phyloP scores from a whole-genome alignment of 2,888 invertebrate species.

The Synergus laeviventris region DNA sequence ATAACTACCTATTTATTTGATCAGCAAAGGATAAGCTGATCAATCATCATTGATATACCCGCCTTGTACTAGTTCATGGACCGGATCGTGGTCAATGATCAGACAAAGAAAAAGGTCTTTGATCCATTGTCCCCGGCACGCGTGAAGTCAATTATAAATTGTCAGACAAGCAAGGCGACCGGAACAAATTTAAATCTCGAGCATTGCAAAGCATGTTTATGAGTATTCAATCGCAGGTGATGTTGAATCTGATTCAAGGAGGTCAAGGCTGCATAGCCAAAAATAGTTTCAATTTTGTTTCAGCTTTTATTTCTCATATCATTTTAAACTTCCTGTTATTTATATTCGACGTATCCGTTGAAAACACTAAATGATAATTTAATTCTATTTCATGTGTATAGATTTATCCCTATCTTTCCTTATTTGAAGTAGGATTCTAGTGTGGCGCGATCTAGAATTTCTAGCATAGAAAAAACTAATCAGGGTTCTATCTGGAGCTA shows the following conservation, averaged over 20 bases:
- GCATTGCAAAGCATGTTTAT: neutral
- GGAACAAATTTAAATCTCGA: constrained; percentile 13
- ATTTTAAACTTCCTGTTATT: neutral
- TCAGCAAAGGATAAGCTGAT: neutral
- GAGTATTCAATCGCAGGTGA: neutral
- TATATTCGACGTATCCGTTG: neutral
- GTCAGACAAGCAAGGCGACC: neutral
- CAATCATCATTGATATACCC: neutral
- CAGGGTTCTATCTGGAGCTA: no score
- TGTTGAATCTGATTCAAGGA: neutral
- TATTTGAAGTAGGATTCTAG: no score
- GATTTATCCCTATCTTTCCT: no score
- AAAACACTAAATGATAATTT: no score
- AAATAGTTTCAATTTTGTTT: neutral
- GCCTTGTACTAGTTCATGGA: constrained; percentile 29
- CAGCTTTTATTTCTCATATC: neutral
- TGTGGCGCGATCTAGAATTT: no score
- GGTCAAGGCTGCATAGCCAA: neutral
- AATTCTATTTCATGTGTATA: no score
- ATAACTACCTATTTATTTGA: no score
- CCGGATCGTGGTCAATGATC: constrained; percentile 11
- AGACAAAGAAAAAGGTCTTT: neutral
- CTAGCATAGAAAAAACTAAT: no score
- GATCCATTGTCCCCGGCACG: neutral
- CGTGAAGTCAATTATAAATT: neutral